Base-by-base conservation (phyloP, 2,797 vertebrate species). In the Coregonus suidteri region DNA sequence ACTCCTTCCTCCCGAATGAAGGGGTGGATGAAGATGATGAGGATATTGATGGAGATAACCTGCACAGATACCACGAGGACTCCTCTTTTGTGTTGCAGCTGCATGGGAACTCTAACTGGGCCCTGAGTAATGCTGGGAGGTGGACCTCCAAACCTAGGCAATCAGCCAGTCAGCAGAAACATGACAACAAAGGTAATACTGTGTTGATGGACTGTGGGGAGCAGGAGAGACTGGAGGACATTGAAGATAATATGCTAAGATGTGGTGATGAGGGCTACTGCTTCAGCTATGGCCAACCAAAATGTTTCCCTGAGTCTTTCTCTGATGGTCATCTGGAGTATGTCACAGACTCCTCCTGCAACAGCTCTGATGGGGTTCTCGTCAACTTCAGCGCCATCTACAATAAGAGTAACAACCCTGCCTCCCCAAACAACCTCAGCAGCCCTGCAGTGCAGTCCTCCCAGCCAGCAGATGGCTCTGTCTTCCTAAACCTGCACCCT, bases 321-420 rank as follows among this genome's bases (percentile, higher is more conserved):
- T 94, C 94, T 0, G 94, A 96, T 85, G 93, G 93, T 67, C 95
- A 93, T 77, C 91, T 94, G 83, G 96, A 96, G 71, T 94, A 94
- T 0, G 84, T 93, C 84, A 98, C 96, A 0, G 97, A 98, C 93
- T 98, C 96, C 0, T 99, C 97, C 73, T 98, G 96, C 86, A 97
- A 96, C 91, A 98, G 97, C 67, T 99, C 97, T 0, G 97, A 99
- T 0, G 98, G 98, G 0, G 90, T 98, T 56, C 91, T 99, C 65
- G 97, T 99, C 77, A 99, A 97, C 79, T 98, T 99, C 92, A 98
- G 96, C 79, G 86, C 98, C 51, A 98, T 99, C 76, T 99, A 99
- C 86, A 95, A 95, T 89, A 95, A 95, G 78, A 96, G 94, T 93
- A 97, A 95, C 47, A 94, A 94, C 77, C 93, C 93, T 0, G 92